These are phyloP conservation scores for Paradisaea rubra DNA, from an alignment of 2,113 vertebrate genomes.

Conservation along the genomic window DNA sequence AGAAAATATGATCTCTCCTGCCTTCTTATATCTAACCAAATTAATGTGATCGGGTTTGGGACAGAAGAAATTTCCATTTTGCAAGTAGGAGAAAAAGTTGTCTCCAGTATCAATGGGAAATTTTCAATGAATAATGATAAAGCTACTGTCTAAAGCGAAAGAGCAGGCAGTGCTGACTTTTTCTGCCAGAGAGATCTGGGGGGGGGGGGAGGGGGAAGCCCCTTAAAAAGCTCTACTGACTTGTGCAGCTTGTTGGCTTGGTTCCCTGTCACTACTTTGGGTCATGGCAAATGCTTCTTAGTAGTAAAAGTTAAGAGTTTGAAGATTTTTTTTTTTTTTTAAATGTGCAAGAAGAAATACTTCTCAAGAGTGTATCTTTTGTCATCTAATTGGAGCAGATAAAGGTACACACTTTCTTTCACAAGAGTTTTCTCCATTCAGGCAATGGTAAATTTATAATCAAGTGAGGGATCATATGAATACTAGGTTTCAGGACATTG, in stretches of 20 bases:
- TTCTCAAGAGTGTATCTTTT: neutral
- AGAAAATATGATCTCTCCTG: neutral
- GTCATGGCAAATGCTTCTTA: neutral
- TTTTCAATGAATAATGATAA: neutral
- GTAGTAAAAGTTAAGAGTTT: neutral
- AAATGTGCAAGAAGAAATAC: neutral
- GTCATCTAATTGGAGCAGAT: neutral
- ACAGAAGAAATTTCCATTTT: neutral
- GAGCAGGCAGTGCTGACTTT: accelerated
- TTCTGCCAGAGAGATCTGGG: neutral
- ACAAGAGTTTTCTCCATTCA: neutral
- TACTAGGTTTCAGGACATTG: neutral
- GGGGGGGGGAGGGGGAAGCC: neutral
- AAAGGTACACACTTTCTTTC: neutral
- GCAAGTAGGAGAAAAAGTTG: neutral
- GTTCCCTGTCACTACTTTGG: neutral
- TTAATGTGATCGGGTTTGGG: neutral
- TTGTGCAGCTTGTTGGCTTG: accelerated
- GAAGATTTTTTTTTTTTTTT: neutral
- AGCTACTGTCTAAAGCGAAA: neutral
- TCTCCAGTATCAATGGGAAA: neutral
- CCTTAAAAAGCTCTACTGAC: neutral
- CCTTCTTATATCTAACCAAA: neutral
- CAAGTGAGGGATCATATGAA: neutral
- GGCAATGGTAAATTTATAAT: neutral